Evolutionary conservation across 2,888 invertebrate species (phyloP).

Genomic region (Peribatodes rhomboidaria): DNA sequence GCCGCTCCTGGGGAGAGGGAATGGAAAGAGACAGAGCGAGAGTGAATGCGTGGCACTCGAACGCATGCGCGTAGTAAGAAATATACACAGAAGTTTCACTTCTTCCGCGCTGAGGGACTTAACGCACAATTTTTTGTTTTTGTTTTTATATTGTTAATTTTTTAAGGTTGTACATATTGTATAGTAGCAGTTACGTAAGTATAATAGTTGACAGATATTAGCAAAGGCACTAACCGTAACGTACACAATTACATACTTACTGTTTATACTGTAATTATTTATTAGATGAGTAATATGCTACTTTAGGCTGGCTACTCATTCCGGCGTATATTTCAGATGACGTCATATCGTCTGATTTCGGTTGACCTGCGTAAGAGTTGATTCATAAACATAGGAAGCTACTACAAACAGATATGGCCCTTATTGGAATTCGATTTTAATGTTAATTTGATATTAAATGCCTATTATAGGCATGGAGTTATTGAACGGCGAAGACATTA

Average conservation of each 20-base stretch:
- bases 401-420: constrained; percentile 5
- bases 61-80: no score
- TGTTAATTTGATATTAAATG: not conserved
- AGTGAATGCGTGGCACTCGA: no score
- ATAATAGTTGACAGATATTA: not conserved
- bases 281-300: constrained; percentile 20
- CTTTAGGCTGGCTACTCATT: constrained; percentile 11
- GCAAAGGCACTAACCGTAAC: not conserved
- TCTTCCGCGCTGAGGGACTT: no score
- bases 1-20: no score
- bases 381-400: constrained; percentile 20
- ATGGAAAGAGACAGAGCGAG: no score
- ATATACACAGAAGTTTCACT: no score
- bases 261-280: constrained; percentile 7
- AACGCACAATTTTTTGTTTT: no score
- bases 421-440: constrained; percentile 14
- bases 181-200: not conserved
- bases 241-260: constrained; percentile 12
- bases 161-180: no score
- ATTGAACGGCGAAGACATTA: not conserved
- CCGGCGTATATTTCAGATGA: constrained; percentile 24
- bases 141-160: no score
- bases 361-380: constrained; percentile 22
- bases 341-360: constrained; percentile 31
- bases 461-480: not conserved